Percentiles rank a stretch among this genome's conserved stretches.
Evolutionary conservation across 2,888 invertebrate genomes (phyloP).

Genomic region (Drosophila paranaensis): DNA sequence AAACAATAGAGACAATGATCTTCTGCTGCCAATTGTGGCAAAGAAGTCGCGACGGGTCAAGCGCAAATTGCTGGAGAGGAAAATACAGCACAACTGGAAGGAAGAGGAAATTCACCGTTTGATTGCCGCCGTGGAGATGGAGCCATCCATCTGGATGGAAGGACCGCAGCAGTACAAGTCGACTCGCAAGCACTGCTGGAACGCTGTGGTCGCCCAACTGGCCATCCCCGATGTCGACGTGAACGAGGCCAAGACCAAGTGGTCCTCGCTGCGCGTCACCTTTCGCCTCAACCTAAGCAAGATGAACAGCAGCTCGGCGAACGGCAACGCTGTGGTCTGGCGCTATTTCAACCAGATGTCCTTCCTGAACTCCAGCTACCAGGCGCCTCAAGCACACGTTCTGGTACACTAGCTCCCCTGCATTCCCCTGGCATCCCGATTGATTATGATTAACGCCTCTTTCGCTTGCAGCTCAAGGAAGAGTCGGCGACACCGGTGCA

Average conservation of each 20-base stretch:
- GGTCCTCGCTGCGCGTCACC: conserved; percentile 18
- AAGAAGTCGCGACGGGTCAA: conserved; percentile 7
- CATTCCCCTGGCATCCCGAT: neutral
- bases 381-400: neutral
- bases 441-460: neutral
- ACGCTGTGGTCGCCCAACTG: conserved; percentile 1
- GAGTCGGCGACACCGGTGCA: neutral
- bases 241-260: conserved; percentile 24
- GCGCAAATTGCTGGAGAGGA: neutral
- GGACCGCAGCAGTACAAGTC: neutral
- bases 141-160: conserved; percentile 13
- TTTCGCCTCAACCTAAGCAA: conserved; percentile 13
- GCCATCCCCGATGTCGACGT: conserved; percentile 14
- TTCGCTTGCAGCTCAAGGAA: neutral
- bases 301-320: neutral
- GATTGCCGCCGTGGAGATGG: conserved; percentile 14
- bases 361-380: conserved; percentile 4
- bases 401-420: neutral
- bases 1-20: neutral
- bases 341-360: conserved; percentile 17
- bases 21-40: neutral
- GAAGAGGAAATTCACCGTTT: conserved; percentile 12
- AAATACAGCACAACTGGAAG: conserved; percentile 20
- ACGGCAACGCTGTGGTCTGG: conserved; percentile 8
- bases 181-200: neutral